These are phyloP conservation scores for Embiotoca jacksoni DNA, from an alignment of 2,113 vertebrate species.

Conservation along the genomic window DNA sequence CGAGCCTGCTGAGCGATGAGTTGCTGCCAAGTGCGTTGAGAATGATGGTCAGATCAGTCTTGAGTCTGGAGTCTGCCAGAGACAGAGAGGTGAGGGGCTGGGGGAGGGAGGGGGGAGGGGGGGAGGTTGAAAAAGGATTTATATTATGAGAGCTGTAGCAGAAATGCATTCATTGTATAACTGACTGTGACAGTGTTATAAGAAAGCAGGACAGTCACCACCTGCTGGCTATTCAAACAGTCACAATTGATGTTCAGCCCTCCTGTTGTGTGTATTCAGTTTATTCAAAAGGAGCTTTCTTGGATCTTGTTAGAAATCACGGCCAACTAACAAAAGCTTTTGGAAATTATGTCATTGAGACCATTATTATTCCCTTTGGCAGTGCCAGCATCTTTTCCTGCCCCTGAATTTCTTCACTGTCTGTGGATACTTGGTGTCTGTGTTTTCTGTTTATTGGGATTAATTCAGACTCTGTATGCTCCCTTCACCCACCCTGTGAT, in stretches of 20 bases:
- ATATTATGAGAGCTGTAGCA: neutral
- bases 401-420: neutral
- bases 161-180: neutral
- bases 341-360: neutral
- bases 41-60: conserved; percentile 93
- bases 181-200: too few relatives aligned
- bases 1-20: conserved; percentile 93
- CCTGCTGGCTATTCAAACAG: too few relatives aligned
- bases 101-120: neutral
- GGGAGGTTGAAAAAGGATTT: conserved; percentile 4
- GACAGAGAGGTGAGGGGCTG: conserved; percentile 96
- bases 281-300: too few relatives aligned
- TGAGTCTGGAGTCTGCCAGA: conserved; percentile 95
- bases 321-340: neutral
- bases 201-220: too few relatives aligned
- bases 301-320: too few relatives aligned
- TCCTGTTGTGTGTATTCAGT: too few relatives aligned
- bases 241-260: too few relatives aligned
- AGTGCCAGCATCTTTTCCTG: neutral
- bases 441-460: neutral
- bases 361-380: neutral
- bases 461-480: neutral
- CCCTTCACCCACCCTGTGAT: neutral
- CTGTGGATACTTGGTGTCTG: accelerated
- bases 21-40: conserved; percentile 98